Evolutionary conservation across 2,797 vertebrate species (phyloP), one percentile per base, ranked within the genome.

Genomic region (Enteromius argenteus): DNA sequence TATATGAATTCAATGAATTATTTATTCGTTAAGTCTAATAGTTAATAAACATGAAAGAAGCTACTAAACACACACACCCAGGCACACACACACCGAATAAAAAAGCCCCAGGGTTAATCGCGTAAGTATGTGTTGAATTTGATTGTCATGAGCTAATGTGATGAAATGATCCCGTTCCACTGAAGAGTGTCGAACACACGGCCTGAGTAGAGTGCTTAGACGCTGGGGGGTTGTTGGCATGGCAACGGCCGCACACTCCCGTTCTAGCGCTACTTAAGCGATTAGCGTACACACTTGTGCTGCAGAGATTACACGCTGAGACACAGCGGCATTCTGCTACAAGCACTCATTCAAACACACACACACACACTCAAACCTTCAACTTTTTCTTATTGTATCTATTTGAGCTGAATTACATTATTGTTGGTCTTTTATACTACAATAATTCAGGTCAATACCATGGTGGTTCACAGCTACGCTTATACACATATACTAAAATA

Each of bases 221-320:
- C 80, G 81, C 81, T 74, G 37, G 83, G 84, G 84, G 86, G 82
- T 85, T 68, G 88, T 86, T 89, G 86, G 58, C 83, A 88, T 85
- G 85, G 83, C n/a, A 79, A 88, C 85, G 74, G 68, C 72, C 46
- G 42, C 85, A 74, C 85, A 79, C 69, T 86, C 76, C 83, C 62
- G 78, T 79, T 69, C 66, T 68, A 66, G 79, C 75, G 44, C 81
- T 89, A 79, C 84, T 89, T 87, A 84, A 89, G 86, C 81, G 88
- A 89, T 89, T 89, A 86, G 79, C 81, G 74, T 66, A 35, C 83
- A 84, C 77, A 84, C 87, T 84, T 72, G 68, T 85, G 79, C 79
- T 46, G 56, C 35, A 60, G 87, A 78, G 87, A 86, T 86, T 88
- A 86, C 84, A 88, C 10, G 67, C 84, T 88, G 86, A 15, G 67